Evolutionary conservation across 1,140 invertebrate species (phyloP).

Genomic region (Notospermus geniculatus): DNA sequence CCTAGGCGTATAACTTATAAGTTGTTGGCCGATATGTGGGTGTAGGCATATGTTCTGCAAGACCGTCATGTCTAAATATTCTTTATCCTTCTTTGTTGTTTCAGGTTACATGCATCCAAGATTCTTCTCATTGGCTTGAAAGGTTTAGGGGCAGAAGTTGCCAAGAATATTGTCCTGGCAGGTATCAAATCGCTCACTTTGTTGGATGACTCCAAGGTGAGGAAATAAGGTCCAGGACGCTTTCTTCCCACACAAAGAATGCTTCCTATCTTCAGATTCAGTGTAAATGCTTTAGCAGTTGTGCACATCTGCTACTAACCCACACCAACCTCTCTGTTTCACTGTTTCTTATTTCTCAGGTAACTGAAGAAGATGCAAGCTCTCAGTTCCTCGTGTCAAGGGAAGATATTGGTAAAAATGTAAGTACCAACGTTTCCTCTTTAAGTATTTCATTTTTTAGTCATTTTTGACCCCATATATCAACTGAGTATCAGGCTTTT

Average conservation of each 20-base stretch:
- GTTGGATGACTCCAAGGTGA: slow-evolving; percentile 68
- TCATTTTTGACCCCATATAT: no score
- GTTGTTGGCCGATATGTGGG: no score
- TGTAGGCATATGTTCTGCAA: no score
- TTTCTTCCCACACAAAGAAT: no score
- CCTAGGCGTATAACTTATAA: no score
- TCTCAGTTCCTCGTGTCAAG: slow-evolving; percentile 70
- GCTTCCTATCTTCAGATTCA: not conserved
- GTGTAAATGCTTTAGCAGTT: not conserved
- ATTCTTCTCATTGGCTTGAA: slow-evolving; percentile 85
- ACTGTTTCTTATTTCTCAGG: slow-evolving; percentile 46
- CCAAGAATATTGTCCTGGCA: slow-evolving; percentile 93
- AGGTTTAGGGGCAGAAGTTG: slow-evolving; percentile 90
- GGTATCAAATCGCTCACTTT: slow-evolving; percentile 89
- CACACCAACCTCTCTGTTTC: no score
- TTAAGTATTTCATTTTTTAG: slow-evolving; percentile 9
- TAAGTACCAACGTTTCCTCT: slow-evolving; percentile 33
- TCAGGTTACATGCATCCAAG: slow-evolving; percentile 77
- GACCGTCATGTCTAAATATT: slow-evolving; percentile 3
- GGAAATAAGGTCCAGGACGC: not conserved
- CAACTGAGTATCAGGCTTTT: no score
- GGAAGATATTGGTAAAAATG: slow-evolving; percentile 52
- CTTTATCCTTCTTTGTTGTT: slow-evolving; percentile 24
- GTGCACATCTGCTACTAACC: not conserved
- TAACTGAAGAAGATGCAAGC: slow-evolving; percentile 71